Evolutionary conservation across 2,888 invertebrate genomes (phyloP).

Genomic region (Orthonevra nobilis): DNA sequence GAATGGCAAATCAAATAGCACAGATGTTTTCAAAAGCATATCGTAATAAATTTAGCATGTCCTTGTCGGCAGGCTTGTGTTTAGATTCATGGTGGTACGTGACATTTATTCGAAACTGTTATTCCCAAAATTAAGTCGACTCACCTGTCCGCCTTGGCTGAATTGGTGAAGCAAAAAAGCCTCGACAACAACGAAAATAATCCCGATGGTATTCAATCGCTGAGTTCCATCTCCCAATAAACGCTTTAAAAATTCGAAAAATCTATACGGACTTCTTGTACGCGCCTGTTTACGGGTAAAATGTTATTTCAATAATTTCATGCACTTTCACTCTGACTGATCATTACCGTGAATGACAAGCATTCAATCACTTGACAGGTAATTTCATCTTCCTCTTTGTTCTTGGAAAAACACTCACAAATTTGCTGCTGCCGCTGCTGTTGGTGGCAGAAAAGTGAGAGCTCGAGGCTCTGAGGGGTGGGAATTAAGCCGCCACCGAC

Average conservation of each 20-base stretch:
- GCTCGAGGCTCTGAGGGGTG: too few species aligned
- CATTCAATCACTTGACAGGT: constrained; percentile 50
- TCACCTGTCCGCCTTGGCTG: constrained; percentile 14
- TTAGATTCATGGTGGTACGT: constrained; percentile 1
- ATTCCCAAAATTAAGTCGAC: constrained; percentile 5
- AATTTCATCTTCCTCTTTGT: constrained; percentile 33
- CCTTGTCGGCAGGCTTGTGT: not conserved
- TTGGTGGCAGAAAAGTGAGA: too few species aligned
- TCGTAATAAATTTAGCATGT: not conserved
- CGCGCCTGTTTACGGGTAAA: too few species aligned
- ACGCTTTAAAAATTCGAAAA: too few species aligned
- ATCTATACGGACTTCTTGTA: too few species aligned
- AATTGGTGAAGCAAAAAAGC: too few species aligned
- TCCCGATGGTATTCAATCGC: constrained; percentile 9
- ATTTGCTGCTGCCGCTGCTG: too few species aligned
- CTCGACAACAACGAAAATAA: constrained; percentile 12
- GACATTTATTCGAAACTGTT: not conserved
- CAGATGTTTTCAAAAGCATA: too few species aligned
- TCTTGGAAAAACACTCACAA: not conserved
- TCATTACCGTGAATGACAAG: constrained; percentile 43
- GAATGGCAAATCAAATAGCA: too few species aligned
- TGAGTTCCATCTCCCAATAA: constrained; percentile 8
- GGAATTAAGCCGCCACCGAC: not conserved
- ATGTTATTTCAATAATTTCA: constrained; percentile 26
- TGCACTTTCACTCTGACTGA: constrained; percentile 59